Evolutionary conservation across 2,888 invertebrate genomes (phyloP).

Genomic region (Leptinotarsa rubiginosa): DNA sequence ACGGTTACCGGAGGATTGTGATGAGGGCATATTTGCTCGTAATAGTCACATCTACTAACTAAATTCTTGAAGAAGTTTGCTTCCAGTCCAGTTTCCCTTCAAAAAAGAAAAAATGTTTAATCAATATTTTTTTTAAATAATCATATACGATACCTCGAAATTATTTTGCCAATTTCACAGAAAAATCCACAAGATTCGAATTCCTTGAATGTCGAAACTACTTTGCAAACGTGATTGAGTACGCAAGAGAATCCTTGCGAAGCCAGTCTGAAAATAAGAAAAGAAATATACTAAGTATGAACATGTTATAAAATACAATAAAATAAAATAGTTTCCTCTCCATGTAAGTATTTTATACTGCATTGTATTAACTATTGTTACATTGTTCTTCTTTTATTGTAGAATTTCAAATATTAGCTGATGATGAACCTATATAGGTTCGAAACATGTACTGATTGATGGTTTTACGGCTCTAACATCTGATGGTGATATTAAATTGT

Average conservation of each 20-base stretch:
- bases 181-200: slow-evolving; percentile 60
- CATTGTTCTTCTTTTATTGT: too few species aligned
- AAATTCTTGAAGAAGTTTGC: slow-evolving; percentile 59
- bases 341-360: too few species aligned
- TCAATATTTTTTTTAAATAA: not conserved
- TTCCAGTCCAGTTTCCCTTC: slow-evolving; percentile 58
- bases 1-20: slow-evolving; percentile 33
- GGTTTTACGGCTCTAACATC: too few species aligned
- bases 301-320: too few species aligned
- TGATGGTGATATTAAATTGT: too few species aligned
- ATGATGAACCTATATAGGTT: too few species aligned
- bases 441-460: too few species aligned
- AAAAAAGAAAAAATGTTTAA: slow-evolving; percentile 42
- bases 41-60: slow-evolving; percentile 55
- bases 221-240: slow-evolving; percentile 55
- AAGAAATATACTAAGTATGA: too few species aligned
- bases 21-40: slow-evolving; percentile 48
- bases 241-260: slow-evolving; percentile 56
- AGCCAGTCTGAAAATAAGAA: slow-evolving; percentile 49
- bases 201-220: slow-evolving; percentile 46
- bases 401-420: too few species aligned
- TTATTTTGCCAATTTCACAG: slow-evolving; percentile 61
- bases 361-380: too few species aligned
- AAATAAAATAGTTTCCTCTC: too few species aligned
- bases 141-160: slow-evolving; percentile 52